phyloP scores from a whole-genome alignment of 2,888 invertebrate genomes.

The Margaritifera margaritifera region DNA sequence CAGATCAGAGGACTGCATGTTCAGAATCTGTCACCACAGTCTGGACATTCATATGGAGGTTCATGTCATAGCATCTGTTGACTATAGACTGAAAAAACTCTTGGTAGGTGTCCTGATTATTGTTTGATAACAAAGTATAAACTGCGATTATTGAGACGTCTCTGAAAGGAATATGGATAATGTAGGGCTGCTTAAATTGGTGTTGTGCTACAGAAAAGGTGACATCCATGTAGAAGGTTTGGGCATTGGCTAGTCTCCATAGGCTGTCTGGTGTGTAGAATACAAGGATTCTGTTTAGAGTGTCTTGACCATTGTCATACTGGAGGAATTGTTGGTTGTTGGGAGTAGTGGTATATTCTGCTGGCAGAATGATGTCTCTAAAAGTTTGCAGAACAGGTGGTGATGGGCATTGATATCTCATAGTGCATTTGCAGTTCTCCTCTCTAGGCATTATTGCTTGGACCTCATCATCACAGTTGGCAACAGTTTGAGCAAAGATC shows the following conservation, averaged over 20 bases:
- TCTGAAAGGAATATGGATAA: too few species aligned
- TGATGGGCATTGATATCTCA: background rate
- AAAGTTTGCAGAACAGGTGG: conserved; percentile 1
- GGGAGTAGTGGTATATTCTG: background rate
- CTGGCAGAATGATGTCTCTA: background rate
- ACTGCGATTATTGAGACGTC: too few species aligned
- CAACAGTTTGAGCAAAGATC: conserved; percentile 6
- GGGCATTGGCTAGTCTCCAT: too few species aligned
- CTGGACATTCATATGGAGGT: background rate
- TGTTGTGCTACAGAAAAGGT: too few species aligned
- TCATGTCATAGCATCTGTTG: background rate
- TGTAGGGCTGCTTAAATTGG: too few species aligned
- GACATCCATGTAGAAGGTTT: too few species aligned
- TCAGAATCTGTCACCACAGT: background rate
- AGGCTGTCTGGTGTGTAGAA: too few species aligned
- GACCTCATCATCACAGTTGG: conserved; percentile 2
- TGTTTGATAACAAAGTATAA: too few species aligned
- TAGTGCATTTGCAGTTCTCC: conserved; percentile 3
- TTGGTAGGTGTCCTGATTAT: background rate
- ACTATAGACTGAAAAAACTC: conserved; percentile 2
- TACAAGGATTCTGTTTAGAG: too few species aligned
- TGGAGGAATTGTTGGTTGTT: background rate
- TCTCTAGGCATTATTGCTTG: conserved; percentile 2
- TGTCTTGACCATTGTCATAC: background rate
- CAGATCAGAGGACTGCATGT: background rate